Conservation (phyloP, 1,140 invertebrate genomes). For the Drosophila biarmipes region DNA sequence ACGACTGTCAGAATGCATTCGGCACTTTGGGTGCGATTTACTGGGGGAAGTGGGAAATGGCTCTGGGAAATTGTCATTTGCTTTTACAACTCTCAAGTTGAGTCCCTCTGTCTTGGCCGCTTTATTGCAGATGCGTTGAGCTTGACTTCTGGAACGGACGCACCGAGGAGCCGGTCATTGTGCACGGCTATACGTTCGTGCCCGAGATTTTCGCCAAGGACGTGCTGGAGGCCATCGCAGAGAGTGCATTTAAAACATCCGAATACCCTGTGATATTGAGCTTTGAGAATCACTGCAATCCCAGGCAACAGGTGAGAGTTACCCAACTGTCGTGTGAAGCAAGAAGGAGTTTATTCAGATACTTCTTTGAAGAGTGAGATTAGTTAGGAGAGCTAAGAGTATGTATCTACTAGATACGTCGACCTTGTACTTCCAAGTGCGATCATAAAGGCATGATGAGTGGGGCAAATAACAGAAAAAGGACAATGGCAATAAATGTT, state of each 20-base stretch:
- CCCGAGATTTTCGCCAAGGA: conserved; percentile 97
- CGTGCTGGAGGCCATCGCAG: conserved; percentile 98
- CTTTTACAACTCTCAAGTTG: conserved; percentile 41
- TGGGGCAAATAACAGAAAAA: background rate
- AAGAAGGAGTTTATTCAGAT: no score
- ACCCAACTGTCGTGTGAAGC: background rate
- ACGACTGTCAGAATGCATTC: conserved; percentile 31
- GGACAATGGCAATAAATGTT: conserved; percentile 2
- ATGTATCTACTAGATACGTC: no score
- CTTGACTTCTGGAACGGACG: conserved; percentile 99
- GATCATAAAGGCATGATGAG: no score
- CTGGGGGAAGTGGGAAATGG: conserved; percentile 4
- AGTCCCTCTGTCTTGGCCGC: background rate
- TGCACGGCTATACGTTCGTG: conserved; percentile 99
- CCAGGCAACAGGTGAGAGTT: conserved; percentile 90
- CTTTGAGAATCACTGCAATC: conserved; percentile 99
- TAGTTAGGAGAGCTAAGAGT: background rate
- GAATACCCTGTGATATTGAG: conserved; percentile 98
- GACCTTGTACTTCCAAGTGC: no score
- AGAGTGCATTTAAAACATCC: conserved; percentile 98
- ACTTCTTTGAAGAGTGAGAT: no score
- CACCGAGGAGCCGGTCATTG: conserved; percentile 97
- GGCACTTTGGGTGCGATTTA: conserved; percentile 36
- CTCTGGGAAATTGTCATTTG: conserved; percentile 36
- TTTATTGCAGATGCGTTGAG: conserved; percentile 91